These are phyloP conservation scores for Poicephalus meyeri DNA, from an alignment of 2,113 vertebrate species.

Conservation along the genomic window DNA sequence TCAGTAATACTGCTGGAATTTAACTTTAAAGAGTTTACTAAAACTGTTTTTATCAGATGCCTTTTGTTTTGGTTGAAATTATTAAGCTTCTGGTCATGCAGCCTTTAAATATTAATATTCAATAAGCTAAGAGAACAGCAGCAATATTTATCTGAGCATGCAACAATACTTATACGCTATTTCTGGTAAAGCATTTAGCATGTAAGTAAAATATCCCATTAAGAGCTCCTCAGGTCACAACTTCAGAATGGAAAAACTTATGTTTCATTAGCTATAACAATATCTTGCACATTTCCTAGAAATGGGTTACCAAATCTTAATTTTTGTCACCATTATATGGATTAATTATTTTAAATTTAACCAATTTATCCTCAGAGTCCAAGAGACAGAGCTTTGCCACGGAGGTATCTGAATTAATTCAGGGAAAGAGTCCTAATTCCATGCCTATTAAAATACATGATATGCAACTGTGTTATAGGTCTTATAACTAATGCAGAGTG, in stretches of 20 bases:
- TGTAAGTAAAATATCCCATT: background rate
- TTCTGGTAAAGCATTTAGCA: background rate
- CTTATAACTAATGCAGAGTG: background rate
- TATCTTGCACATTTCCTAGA: background rate
- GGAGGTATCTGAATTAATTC: background rate
- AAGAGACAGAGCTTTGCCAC: background rate
- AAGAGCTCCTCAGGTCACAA: background rate
- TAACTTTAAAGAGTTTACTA: background rate
- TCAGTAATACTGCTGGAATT: background rate
- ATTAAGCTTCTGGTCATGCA: background rate
- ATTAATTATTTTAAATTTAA: background rate
- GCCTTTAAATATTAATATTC: background rate
- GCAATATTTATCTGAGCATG: background rate
- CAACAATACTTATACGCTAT: background rate
- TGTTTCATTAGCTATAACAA: background rate
- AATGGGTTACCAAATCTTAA: background rate
- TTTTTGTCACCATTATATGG: background rate
- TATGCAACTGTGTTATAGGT: background rate
- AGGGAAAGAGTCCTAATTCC: background rate
- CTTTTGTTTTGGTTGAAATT: background rate
- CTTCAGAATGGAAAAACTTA: background rate
- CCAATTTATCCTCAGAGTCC: background rate
- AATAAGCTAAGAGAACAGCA: background rate
- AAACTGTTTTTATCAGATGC: background rate
- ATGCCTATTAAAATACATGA: background rate